Evolutionary conservation across 2,797 vertebrate species (phyloP), one percentile per base, ranked within the genome.

Genomic region (Loris lydekkerianus): DNA sequence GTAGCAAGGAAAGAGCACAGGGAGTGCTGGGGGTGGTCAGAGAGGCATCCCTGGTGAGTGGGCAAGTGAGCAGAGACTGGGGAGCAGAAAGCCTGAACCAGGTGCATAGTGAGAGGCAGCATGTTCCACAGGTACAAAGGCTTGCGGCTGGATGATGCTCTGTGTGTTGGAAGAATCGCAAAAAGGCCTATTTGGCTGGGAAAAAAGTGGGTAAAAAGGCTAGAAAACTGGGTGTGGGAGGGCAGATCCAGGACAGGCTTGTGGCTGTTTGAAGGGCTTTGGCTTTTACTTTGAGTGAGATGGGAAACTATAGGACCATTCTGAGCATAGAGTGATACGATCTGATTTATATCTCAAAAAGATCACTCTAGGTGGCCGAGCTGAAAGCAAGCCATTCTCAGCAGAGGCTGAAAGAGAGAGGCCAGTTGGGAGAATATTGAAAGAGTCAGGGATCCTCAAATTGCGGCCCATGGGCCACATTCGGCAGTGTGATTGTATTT

Each of bases 321-420:
- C 69, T 37, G 37, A 91, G 67, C n/a, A 46, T 73, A 91, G 21
- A 69, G 27, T 60, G 60, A 63, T 18, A 31, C 20, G 25, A 70
- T 84, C 43, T 84, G 93, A 81, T 40, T 69, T 86, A 6, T 0
- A 13, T 65, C 53, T 94, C 77, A 86, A 65, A 93, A 73, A 80
- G 23, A 29, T 80, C 65, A 58, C 25, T 56, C 14, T 82, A 49
- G 63, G 81, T 37, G 63, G 49, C 27, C 9, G 23, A 70, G 37
- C 46, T 53, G n/a, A 83, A 91, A 86, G 72, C 31, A 34, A 69
- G 15, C 29, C 53, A 13, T 91, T 40, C 5, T 40, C 40, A 40
- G 5, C 7, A 76, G 23, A 49, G 43, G n/a, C 58, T 70, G 56
- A 58, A 9, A 89, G 67, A 73, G 13, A 37, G 40, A 86, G 43